Evolutionary conservation across 2,113 vertebrate genomes (phyloP).

Genomic region (Fregetta grallaria): DNA sequence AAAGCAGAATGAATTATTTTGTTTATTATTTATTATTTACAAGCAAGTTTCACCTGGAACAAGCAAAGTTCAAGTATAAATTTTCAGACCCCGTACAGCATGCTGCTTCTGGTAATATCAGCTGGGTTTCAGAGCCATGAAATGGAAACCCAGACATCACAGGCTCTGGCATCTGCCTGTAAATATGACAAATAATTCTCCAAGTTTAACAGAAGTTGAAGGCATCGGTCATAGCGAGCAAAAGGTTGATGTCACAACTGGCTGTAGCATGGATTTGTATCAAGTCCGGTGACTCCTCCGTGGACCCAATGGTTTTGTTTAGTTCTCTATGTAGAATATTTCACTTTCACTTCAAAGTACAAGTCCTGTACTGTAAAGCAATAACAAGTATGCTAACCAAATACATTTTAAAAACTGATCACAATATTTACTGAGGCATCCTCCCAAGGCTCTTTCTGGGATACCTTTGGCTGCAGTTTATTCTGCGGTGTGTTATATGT

Average conservation of each 20-base stretch:
- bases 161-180: neutral
- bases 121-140: neutral
- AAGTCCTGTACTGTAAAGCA: neutral
- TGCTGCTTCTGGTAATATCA: neutral
- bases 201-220: neutral
- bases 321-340: neutral
- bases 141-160: neutral
- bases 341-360: neutral
- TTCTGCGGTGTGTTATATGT: neutral
- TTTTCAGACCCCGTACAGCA: neutral
- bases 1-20: neutral
- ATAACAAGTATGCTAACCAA: neutral
- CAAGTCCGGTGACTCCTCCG: too few species aligned
- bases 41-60: neutral
- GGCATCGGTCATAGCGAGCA: fast-evolving
- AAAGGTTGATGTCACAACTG: neutral
- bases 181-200: neutral
- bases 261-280: neutral
- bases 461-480: neutral
- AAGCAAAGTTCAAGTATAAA: neutral
- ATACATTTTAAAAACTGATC: neutral
- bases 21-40: neutral
- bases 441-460: neutral
- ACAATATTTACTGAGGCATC: neutral
- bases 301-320: neutral